Conservation (phyloP, 1,140 invertebrate genomes). For the Drosophila melanica region DNA sequence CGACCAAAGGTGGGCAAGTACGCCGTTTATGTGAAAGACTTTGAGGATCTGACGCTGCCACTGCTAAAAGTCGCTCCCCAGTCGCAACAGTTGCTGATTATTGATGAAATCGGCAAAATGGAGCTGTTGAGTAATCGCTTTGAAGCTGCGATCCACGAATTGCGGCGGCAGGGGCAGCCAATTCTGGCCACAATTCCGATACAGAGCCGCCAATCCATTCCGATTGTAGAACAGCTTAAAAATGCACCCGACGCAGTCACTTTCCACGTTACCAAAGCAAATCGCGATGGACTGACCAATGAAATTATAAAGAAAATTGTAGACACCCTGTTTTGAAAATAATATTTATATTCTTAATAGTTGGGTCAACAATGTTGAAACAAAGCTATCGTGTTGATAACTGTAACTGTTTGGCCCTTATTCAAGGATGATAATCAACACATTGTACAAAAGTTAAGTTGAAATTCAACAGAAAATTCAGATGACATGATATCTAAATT, state of each 20-base stretch:
- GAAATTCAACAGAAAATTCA: neutral
- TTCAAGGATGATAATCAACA: neutral
- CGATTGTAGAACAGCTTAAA: constrained; percentile 50
- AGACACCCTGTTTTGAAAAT: neutral
- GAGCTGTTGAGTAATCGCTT: constrained; percentile 56
- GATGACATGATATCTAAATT: constrained; percentile 42
- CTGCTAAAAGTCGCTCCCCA: neutral
- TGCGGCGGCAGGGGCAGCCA: constrained; percentile 9
- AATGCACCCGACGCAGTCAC: constrained; percentile 5
- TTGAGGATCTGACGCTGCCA: constrained; percentile 51
- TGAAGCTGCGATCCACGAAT: constrained; percentile 17
- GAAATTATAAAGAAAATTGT: constrained; percentile 29
- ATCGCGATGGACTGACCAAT: constrained; percentile 39
- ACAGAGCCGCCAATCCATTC: constrained; percentile 28
- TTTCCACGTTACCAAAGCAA: constrained; percentile 38
- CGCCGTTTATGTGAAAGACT: constrained; percentile 55
- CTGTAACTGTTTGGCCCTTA: neutral
- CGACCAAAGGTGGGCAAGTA: constrained; percentile 65
- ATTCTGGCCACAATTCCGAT: constrained; percentile 46
- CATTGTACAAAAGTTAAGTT: neutral
- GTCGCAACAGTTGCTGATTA: constrained; percentile 28
- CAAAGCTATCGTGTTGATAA: neutral
- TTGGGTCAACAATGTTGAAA: neutral
- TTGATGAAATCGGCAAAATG: constrained; percentile 71
- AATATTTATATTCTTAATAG: neutral